These are phyloP conservation scores for Ricordea florida DNA, from an alignment of 92 coral and sea anemone genomes.

Conservation along the genomic window DNA sequence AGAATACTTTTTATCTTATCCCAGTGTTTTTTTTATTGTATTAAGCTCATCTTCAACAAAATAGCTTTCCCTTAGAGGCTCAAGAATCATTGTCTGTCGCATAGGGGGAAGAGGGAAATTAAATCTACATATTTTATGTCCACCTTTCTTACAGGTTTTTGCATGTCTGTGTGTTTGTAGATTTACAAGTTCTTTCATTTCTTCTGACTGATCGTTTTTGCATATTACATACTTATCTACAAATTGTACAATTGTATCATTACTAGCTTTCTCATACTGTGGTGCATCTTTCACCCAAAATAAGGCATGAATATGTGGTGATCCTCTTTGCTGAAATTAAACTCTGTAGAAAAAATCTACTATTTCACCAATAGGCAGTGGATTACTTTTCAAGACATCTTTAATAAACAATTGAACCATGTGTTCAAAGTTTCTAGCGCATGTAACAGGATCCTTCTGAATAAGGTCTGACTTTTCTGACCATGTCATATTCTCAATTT, in stretches of 20 bases:
- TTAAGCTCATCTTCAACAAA: constrained; percentile 13
- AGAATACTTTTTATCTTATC: constrained; percentile 17
- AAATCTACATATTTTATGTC: constrained; percentile 52
- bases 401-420: too few species aligned
- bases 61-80: constrained; percentile 21
- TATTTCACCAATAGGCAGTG: constrained; percentile 35
- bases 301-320: too few species aligned
- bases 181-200: constrained; percentile 39
- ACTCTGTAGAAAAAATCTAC: constrained; percentile 48
- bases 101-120: constrained; percentile 64
- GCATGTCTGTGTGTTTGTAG: constrained; percentile 56
- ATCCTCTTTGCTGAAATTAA: constrained; percentile 54
- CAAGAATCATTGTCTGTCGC: constrained; percentile 44
- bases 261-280: too few species aligned
- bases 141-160: constrained; percentile 51
- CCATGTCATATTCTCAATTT: too few species aligned
- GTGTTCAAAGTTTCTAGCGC: too few species aligned
- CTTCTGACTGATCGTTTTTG: background rate
- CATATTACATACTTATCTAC: constrained; percentile 58
- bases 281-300: too few species aligned
- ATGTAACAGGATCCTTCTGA: too few species aligned
- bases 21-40: constrained; percentile 7
- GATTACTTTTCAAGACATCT: constrained; percentile 33
- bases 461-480: too few species aligned
- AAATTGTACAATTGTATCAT: constrained; percentile 30